phyloP scores from a whole-genome alignment of 2,113 vertebrate genomes.

The Opisthocomus hoazin region DNA sequence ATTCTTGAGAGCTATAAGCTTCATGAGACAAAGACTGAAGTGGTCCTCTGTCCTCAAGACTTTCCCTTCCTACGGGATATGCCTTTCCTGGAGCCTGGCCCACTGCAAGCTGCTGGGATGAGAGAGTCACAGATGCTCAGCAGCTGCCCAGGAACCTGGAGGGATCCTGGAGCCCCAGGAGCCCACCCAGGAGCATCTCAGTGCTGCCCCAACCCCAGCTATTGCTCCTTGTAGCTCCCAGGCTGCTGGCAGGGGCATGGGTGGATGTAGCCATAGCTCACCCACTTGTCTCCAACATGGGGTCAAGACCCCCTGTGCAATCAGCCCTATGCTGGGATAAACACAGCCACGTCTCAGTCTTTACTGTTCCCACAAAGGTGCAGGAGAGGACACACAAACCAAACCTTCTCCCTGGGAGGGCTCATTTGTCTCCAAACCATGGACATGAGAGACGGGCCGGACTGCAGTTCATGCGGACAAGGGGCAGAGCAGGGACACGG shows the following conservation, averaged over 20 bases:
- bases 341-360: not conserved
- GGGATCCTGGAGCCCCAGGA: not conserved
- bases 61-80: not conserved
- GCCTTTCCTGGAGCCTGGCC: not conserved
- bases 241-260: accelerated
- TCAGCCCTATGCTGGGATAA: not conserved
- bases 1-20: not conserved
- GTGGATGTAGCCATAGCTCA: not conserved
- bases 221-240: not conserved
- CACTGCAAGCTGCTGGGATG: not conserved
- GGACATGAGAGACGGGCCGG: not conserved
- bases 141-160: not conserved
- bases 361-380: not conserved
- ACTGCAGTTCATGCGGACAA: accelerated
- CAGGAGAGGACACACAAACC: not conserved
- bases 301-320: accelerated
- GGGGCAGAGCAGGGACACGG: not conserved
- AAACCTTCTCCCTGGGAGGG: not conserved
- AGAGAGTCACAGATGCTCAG: accelerated
- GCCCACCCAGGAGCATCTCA: not conserved
- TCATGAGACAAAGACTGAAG: not conserved
- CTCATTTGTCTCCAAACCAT: not conserved
- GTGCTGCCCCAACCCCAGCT: not conserved
- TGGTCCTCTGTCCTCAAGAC: not conserved
- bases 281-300: accelerated